These are phyloP conservation scores for Tiliacea aurago DNA, from an alignment of 2,888 invertebrate genomes.

Conservation along the genomic window DNA sequence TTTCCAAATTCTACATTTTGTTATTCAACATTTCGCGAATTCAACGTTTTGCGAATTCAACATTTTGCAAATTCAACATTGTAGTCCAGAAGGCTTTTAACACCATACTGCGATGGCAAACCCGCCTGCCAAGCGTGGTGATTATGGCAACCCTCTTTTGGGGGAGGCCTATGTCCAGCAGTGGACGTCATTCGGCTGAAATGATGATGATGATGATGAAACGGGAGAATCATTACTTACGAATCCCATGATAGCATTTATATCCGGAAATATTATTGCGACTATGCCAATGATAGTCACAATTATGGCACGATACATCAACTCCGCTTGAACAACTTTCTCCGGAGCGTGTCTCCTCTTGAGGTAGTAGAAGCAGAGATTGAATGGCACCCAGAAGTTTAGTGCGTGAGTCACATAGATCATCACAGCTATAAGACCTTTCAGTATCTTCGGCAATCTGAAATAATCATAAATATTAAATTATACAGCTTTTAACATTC, in stretches of 20 bases:
- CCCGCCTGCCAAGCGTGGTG: too few relatives aligned
- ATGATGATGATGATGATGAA: too few relatives aligned
- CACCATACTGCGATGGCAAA: too few relatives aligned
- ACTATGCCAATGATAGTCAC: constrained; percentile 66
- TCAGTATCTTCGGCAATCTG: constrained; percentile 78
- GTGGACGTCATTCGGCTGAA: too few relatives aligned
- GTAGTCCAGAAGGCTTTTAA: too few relatives aligned
- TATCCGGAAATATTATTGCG: constrained; percentile 79
- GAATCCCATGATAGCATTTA: constrained; percentile 82
- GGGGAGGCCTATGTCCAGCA: too few relatives aligned
- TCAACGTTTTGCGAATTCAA: too few relatives aligned
- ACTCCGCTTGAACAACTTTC: constrained; percentile 69
- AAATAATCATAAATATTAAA: constrained; percentile 48
- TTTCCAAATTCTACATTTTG: too few relatives aligned
- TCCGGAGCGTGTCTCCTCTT: constrained; percentile 59
- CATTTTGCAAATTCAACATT: too few relatives aligned
- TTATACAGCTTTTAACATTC: background rate
- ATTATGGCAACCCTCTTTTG: too few relatives aligned
- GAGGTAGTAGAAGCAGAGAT: constrained; percentile 78
- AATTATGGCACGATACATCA: constrained; percentile 74
- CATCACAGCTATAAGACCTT: constrained; percentile 78
- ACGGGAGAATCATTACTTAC: constrained; percentile 73
- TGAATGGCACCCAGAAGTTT: constrained; percentile 84
- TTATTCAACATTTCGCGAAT: too few relatives aligned
- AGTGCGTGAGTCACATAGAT: constrained; percentile 82